Evolutionary conservation across 2,113 vertebrate genomes (phyloP).

Genomic region (Ascaphus truei): DNA sequence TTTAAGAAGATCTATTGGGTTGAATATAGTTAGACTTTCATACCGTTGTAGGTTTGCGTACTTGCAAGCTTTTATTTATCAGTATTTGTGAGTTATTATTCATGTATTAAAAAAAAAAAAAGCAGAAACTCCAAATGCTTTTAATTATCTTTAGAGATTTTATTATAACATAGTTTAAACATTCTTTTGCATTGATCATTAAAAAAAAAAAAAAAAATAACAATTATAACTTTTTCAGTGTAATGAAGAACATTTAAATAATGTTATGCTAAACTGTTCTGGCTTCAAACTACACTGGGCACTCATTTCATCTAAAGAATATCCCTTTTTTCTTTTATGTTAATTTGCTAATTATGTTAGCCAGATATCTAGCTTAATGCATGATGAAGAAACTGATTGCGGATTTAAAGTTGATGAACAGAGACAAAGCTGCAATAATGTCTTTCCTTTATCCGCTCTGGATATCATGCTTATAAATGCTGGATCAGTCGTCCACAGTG

Average conservation of each 20-base stretch:
- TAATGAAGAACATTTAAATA: slow-evolving; percentile 39
- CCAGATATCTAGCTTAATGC: slow-evolving; percentile 20
- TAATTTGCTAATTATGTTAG: slow-evolving; percentile 48
- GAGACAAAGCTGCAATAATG: not conserved
- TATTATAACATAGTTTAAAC: slow-evolving; percentile 33
- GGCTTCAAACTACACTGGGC: slow-evolving; percentile 44
- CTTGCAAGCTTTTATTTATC: slow-evolving; percentile 20
- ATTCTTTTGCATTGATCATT: slow-evolving; percentile 26
- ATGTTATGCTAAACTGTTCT: slow-evolving; percentile 33
- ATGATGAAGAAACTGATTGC: slow-evolving; percentile 12
- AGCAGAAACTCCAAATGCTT: no score
- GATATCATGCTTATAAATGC: no score
- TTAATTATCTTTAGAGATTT: slow-evolving; percentile 32
- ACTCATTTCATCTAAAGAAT: slow-evolving; percentile 43
- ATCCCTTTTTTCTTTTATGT: slow-evolving; percentile 43
- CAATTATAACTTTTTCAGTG: slow-evolving; percentile 41
- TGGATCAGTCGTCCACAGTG: no score
- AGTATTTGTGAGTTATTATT: slow-evolving; percentile 7
- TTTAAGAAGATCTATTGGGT: no score
- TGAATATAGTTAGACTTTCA: no score
- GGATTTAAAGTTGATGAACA: slow-evolving; percentile 8
- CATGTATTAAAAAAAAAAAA: slow-evolving; percentile 12
- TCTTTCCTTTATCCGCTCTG: not conserved
- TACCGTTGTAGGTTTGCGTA: slow-evolving; percentile 8
- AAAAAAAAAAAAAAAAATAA: no score